phyloP scores from a whole-genome alignment of 2,797 vertebrate species.

The Coracias cyanogaster region DNA sequence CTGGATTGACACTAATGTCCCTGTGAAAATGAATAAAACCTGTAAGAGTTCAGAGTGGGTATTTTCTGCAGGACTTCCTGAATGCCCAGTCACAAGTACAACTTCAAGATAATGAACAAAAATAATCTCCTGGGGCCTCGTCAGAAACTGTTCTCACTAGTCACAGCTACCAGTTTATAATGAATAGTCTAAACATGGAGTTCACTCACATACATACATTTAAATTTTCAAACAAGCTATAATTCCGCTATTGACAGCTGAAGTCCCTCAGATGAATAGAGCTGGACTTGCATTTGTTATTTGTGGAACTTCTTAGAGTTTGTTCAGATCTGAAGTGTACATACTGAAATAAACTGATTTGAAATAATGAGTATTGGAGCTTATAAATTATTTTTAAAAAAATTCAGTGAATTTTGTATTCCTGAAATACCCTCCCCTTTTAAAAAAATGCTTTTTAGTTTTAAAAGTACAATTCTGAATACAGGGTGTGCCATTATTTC shows the following conservation, averaged over 20 bases:
- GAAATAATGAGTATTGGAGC: constrained; percentile 30
- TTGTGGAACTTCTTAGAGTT: not conserved
- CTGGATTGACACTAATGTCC: not conserved
- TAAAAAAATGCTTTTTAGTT: constrained; percentile 9
- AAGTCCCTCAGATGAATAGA: not conserved
- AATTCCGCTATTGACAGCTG: not conserved
- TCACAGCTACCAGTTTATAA: not conserved
- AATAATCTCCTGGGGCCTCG: not conserved
- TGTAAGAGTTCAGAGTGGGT: not conserved
- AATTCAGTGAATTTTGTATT: not conserved
- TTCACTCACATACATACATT: not conserved
- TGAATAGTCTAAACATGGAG: not conserved
- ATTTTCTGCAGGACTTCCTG: not conserved
- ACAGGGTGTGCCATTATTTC: constrained; percentile 27
- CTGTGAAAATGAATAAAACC: not conserved
- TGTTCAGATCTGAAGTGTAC: not conserved
- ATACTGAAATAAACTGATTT: constrained; percentile 12
- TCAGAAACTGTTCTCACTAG: not conserved
- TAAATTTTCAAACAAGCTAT: not conserved
- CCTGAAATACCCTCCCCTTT: not conserved
- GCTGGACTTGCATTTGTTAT: not conserved
- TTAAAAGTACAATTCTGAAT: constrained; percentile 18
- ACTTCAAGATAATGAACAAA: constrained; percentile 6
- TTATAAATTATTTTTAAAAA: constrained; percentile 1
- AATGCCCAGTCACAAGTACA: not conserved